Evolutionary conservation across 2,797 vertebrate species (phyloP).

Genomic region (Notamacropus eugenii): DNA sequence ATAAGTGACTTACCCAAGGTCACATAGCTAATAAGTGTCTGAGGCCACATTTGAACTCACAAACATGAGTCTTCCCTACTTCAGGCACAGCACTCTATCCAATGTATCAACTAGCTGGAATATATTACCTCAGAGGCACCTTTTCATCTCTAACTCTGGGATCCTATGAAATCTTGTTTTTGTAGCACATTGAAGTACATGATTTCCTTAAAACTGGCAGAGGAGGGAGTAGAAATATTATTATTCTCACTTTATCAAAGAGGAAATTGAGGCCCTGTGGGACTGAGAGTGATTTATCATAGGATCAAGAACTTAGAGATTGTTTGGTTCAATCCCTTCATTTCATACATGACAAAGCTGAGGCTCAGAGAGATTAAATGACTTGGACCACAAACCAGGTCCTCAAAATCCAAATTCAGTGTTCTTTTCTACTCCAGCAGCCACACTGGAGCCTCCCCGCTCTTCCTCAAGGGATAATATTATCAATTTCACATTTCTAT

Average conservation of each 20-base stretch:
- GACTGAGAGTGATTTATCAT: neutral
- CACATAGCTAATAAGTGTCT: neutral
- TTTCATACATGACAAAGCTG: neutral
- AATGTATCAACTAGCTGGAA: neutral
- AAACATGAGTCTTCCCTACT: neutral
- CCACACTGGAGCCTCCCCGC: neutral
- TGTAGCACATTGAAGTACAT: neutral
- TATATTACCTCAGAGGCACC: neutral
- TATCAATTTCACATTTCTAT: constrained; percentile 18
- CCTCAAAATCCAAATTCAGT: neutral
- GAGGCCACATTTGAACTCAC: neutral
- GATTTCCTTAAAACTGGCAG: neutral
- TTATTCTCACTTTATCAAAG: neutral
- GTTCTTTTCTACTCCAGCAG: constrained; percentile 23
- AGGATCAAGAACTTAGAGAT: neutral
- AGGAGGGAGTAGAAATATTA: neutral
- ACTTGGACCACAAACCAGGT: neutral
- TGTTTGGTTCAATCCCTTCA: neutral
- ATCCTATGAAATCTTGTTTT: neutral
- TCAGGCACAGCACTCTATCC: neutral
- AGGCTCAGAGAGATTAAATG: neutral
- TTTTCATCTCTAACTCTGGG: neutral
- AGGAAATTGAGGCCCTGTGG: neutral
- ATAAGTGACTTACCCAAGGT: neutral
- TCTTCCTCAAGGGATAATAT: constrained; percentile 1